Evolutionary conservation across 53 echinoderm and acorn worm species (phyloP), one percentile per base, ranked within the genome.

Genomic region (Arbacia lixula): DNA sequence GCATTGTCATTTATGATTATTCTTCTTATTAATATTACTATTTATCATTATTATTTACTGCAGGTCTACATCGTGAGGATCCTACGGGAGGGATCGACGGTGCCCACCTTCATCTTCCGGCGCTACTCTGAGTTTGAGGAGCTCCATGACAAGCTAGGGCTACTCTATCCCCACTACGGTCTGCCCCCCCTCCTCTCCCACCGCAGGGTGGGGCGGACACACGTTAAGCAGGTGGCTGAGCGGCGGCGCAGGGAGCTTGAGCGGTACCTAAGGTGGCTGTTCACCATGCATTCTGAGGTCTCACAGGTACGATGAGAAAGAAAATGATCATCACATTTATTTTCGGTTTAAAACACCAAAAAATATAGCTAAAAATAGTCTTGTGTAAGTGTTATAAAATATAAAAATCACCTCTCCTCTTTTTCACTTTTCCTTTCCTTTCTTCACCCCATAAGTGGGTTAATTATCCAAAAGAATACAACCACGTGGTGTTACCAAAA

Each of bases 191-290:
- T 99, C 24, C 85, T 86, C 16, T 87, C 92, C 27, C 88, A 90
- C 19, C 84, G 87, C 19, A 56, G 90, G 37, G 90, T 99, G 4
- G 99, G 99, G 3, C 74, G 99, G 40, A 99, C 99, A 10, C 99
- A 99, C 39, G 82, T 99, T 69, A 99, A 91, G 40, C 99, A 99
- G 89, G 99, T 99, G 0, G 99, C 99, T 5, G 99, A 94, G 83
- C 87, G 89, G 12, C 55, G 94, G 36, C 88, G 83, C 62, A 83
- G 63, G 0, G 99, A 99, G 54, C 80, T 95, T 80, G 89, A 90
- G 24, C 30, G 62, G 17, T 96, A 89, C 61, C 41, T 99, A 3
- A 62, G 68, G 31, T 80, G 88, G 29, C 83, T 99, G 40, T 89
- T 95, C 12, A 46, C 41, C 0, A 62, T 93, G 76, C 73, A 92